These are phyloP conservation scores for Agrotis segetum DNA, from an alignment of 2,888 invertebrate species.

Conservation along the genomic window DNA sequence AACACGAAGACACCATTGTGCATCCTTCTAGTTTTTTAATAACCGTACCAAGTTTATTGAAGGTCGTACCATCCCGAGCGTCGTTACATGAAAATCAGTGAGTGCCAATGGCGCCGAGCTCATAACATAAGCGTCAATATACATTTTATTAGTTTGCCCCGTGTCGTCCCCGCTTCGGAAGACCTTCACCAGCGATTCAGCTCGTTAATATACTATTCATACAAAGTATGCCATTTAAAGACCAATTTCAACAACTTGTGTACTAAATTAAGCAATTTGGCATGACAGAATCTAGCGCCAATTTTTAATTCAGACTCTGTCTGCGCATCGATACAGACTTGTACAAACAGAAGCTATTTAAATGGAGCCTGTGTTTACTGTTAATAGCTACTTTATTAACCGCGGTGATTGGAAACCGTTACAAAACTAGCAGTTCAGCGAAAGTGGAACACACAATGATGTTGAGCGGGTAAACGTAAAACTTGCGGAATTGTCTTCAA, in stretches of 20 bases:
- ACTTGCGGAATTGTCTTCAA: constrained; percentile 41
- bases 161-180: constrained; percentile 66
- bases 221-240: constrained; percentile 65
- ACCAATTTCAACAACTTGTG: constrained; percentile 70
- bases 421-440: constrained; percentile 44
- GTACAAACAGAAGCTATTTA: constrained; percentile 13
- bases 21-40: constrained; percentile 59
- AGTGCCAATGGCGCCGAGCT: constrained; percentile 69
- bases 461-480: constrained; percentile 41
- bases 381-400: constrained; percentile 41
- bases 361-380: constrained; percentile 40
- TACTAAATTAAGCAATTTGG: constrained; percentile 56
- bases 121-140: constrained; percentile 72
- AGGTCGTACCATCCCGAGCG: constrained; percentile 60
- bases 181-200: constrained; percentile 78
- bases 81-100: constrained; percentile 67
- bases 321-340: constrained; percentile 15
- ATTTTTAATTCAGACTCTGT: constrained; percentile 32
- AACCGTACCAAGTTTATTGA: constrained; percentile 57
- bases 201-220: constrained; percentile 73
- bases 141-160: constrained; percentile 75
- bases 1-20: constrained; percentile 26
- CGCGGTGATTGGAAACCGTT: constrained; percentile 52
- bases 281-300: constrained; percentile 40
- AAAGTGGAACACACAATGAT: constrained; percentile 54